Base-by-base conservation (phyloP, 2,113 vertebrate species). In the Variabilichromis moorii region DNA sequence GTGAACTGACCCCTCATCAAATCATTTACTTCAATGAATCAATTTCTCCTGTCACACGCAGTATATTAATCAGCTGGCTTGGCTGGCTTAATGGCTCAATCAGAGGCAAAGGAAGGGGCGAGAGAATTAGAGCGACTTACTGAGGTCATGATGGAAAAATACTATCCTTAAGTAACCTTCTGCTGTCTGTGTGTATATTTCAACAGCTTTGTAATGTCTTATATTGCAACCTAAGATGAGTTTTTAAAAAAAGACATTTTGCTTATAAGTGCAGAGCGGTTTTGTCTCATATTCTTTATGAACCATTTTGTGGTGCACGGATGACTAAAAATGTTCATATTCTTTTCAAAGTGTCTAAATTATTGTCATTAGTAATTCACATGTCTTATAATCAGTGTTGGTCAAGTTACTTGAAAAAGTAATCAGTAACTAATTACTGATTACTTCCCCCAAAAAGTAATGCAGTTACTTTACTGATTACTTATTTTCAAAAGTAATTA, bases 11-110 rank as follows among this genome's bases (percentile, higher is more conserved):
- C 94, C 90, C 87, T 94, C 93, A 88, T 95, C 92, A 96, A 94
- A 95, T 94, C 94, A 93, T 94, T 93, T 92, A 94, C 90, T 92
- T 89, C 93, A 85, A 93, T 94, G 86, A 94, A 94, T 96, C 95
- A 94, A 92, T 94, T 92, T 85, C 83, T 31, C 71, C 84, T 82
- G 92, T 94, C 94, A 95, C 89, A 89, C 24, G 78, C 90, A 88
- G 88, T 94, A 85, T 93, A 96, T 95, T 95, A 94, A 95, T 95
- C 92, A 93, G 91, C 55, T 45, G 83, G 68, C 90, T 86, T 35
- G 82, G 87, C 86, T 71, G 87, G 55, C 80, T 92, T 94, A 95
- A 95, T 93, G 91, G 85, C 90, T 93, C 90, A 90, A 90, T 94
- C 90, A 85, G 86, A 90, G 90, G 84, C 68, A 71, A 80, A 80